Evolutionary conservation across 2,888 invertebrate genomes (phyloP).

Genomic region (Meteorus colon): DNA sequence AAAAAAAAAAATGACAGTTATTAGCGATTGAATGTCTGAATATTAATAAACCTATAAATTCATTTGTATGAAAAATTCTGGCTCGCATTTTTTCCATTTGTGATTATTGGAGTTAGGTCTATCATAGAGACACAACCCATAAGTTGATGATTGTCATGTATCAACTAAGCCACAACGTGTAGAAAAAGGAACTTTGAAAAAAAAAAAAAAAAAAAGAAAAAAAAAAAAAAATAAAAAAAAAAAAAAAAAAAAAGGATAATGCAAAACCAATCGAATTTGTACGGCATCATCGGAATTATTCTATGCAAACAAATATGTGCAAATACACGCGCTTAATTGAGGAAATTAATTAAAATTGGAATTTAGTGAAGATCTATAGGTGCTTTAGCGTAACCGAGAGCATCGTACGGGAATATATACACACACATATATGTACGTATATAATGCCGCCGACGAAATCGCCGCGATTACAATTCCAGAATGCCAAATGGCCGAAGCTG

Average conservation of each 20-base stretch:
- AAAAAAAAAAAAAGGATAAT: neutral
- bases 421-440: conserved; percentile 18
- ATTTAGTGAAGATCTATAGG: conserved; percentile 49
- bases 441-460: conserved; percentile 45
- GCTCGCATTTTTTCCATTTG: too few relatives aligned
- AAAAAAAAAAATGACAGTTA: too few relatives aligned
- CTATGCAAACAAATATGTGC: neutral
- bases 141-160: too few relatives aligned
- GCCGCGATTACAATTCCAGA: conserved; percentile 69
- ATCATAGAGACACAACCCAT: too few relatives aligned
- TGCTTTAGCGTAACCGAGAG: conserved; percentile 38
- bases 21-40: too few relatives aligned
- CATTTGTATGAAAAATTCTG: too few relatives aligned
- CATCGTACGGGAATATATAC: conserved; percentile 17
- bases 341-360: conserved; percentile 70
- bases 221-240: neutral
- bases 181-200: too few relatives aligned
- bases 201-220: too few relatives aligned
- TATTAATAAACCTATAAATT: too few relatives aligned
- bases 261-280: too few relatives aligned
- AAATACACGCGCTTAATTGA: conserved; percentile 48
- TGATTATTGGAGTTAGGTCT: too few relatives aligned
- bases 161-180: too few relatives aligned
- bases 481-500: conserved; percentile 61
- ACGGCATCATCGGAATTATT: neutral